Evolutionary conservation across 2,888 invertebrate species (phyloP).

Genomic region (Heliconius sara): DNA sequence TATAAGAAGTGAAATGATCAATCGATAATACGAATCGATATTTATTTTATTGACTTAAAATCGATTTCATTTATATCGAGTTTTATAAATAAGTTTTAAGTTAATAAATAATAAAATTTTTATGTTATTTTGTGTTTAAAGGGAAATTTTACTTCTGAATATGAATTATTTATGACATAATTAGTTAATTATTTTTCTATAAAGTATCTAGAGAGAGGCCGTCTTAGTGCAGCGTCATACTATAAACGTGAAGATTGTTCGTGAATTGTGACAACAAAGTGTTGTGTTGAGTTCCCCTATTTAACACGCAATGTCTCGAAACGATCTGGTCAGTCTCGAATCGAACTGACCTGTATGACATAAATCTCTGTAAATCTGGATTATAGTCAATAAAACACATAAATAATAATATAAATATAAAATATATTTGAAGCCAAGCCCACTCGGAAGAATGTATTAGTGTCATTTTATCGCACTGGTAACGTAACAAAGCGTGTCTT

Average conservation of each 20-base stretch:
- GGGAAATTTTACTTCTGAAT: not conserved
- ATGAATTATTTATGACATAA: not conserved
- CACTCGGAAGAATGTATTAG: no score
- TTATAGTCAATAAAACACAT: no score
- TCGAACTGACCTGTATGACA: no score
- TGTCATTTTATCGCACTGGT: no score
- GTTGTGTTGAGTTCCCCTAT: not conserved
- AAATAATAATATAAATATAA: no score
- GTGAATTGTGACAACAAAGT: no score
- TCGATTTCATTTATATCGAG: conserved; percentile 15
- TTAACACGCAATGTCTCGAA: no score
- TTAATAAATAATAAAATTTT: not conserved
- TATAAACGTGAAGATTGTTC: not conserved
- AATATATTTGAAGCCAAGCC: no score
- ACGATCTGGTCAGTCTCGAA: no score
- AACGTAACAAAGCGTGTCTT: no score
- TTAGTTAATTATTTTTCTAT: not conserved
- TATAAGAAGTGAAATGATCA: conserved; percentile 15
- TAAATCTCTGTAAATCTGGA: no score
- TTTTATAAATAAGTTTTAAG: not conserved
- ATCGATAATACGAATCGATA: conserved; percentile 31
- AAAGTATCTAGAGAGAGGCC: not conserved
- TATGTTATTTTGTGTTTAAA: not conserved
- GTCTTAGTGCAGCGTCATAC: no score
- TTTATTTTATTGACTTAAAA: conserved; percentile 25